Base-by-base conservation (phyloP, 2,888 invertebrate species). In the Eremobia ochroleuca region DNA sequence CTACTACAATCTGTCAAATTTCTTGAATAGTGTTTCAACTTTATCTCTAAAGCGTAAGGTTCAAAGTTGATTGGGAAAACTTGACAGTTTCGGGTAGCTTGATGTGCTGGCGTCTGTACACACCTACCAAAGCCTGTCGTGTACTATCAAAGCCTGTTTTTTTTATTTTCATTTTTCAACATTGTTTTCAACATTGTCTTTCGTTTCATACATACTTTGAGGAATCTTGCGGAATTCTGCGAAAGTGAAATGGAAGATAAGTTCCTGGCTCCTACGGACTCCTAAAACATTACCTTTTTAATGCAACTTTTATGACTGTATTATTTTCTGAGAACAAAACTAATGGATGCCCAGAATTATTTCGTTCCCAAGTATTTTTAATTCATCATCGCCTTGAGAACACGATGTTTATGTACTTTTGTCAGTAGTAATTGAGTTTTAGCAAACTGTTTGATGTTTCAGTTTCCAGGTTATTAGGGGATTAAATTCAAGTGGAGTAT, bases 301-400 rank as follows among this genome's bases (percentile, higher is more conserved):
- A 81, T 85, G 67, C 73, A 82, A 66, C 76, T 74, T 85, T 87
- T 87, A 89, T 79, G 65, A 76, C 76, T 64, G 76, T 79, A 87
- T 86, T 88, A 81, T 87, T 76, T 67, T 79, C 62, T 89, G 88
- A 73, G 89, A 89, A 88, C 65, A 69, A 13, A 34, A 40, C 74
- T 87, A 83, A 85, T 83, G 70, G 67, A 0, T 55, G 58, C 55
- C 28, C 34, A 67, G 58, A 77, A 74, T 77, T 69, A 85, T 70
- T 80, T 34, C 25, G 72, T 88, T 88, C 83, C 78, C 88, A 85
- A 86, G 83, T 85, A 66, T 70, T 69, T 84, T 70, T 73, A 76
- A 86, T 82, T 86, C 79, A 69, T 71, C 76, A 78, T 49, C 73
- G 61, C 28, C 52, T 79, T 86, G 82, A 61, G 88, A 87, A 84